Evolutionary conservation across 2,888 invertebrate species (phyloP).

Genomic region (Drosophila neotestacea): DNA sequence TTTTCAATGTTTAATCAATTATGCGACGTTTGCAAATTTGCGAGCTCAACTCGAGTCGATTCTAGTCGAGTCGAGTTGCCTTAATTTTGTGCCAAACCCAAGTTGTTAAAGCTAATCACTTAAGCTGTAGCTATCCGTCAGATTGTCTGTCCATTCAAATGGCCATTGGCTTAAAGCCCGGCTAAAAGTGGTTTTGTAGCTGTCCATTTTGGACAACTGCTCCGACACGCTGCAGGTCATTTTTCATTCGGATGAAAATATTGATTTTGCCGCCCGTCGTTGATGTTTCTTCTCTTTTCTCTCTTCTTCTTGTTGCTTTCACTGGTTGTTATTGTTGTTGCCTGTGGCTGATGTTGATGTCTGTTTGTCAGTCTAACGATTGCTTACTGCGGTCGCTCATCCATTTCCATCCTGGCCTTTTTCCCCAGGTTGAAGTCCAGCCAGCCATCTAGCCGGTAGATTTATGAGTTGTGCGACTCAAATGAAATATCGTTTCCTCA

Average conservation of each 20-base stretch:
- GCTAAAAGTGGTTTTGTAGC: conserved; percentile 42
- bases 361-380: conserved; percentile 81
- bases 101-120: conserved; percentile 61
- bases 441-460: conserved; percentile 49
- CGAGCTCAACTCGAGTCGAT: conserved; percentile 13
- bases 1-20: conserved; percentile 74
- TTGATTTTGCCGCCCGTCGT: conserved; percentile 67
- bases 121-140: conserved; percentile 39
- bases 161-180: conserved; percentile 33
- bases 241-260: conserved; percentile 82
- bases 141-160: conserved; percentile 12
- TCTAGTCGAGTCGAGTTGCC: conserved; percentile 3
- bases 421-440: conserved; percentile 15
- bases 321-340: conserved; percentile 6
- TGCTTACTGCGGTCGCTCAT: conserved; percentile 61
- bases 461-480: conserved; percentile 76
- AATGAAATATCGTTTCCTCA: conserved; percentile 72
- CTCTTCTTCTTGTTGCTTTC: not conserved
- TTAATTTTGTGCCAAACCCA: not conserved
- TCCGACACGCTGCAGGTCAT: conserved; percentile 64
- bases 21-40: conserved; percentile 73
- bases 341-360: conserved; percentile 70
- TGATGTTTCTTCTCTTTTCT: not conserved
- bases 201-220: conserved; percentile 57
- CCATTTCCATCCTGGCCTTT: conserved; percentile 31